Percentiles rank a stretch among this genome's conserved stretches.
Conservation (phyloP, 2,113 vertebrate species). For the Sphaerodactylus townsendi region DNA sequence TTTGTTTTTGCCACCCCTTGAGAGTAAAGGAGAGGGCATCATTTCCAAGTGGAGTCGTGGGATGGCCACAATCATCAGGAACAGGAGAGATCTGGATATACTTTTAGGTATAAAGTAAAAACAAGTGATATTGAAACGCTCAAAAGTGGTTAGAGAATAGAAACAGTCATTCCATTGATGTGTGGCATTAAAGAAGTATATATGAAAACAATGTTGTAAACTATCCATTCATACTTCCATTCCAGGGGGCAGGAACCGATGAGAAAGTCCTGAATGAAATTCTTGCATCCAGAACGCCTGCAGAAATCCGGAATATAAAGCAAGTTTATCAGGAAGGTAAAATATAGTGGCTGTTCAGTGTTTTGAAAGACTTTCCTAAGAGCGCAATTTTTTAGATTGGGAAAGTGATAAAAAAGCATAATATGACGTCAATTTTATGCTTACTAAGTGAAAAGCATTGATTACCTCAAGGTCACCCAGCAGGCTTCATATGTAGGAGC, state of each 20-base stretch:
- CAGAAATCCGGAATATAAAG: slow-evolving; percentile 80
- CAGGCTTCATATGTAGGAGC: no score
- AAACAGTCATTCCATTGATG: neutral
- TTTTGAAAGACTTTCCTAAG: neutral
- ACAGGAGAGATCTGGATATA: no score
- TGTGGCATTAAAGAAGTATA: neutral
- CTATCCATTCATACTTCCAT: neutral
- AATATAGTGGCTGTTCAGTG: neutral
- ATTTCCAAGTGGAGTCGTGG: no score
- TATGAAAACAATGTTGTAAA: slow-evolving; percentile 6
- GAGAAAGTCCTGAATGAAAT: slow-evolving; percentile 93
- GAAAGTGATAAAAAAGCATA: neutral
- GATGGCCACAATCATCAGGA: no score
- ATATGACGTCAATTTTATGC: neutral
- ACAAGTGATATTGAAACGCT: neutral
- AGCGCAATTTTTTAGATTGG: neutral
- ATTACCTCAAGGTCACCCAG: no score
- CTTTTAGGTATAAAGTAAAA: neutral
- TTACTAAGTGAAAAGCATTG: neutral
- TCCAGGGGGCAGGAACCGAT: slow-evolving; percentile 90
- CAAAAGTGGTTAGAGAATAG: neutral
- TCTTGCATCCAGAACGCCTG: slow-evolving; percentile 87
- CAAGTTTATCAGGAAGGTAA: slow-evolving; percentile 91
- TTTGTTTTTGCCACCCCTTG: no score
- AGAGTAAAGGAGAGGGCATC: no score